phyloP scores from a whole-genome alignment of 35 echinoderm and acorn worm species.

The Apostichopus parvimensis region DNA sequence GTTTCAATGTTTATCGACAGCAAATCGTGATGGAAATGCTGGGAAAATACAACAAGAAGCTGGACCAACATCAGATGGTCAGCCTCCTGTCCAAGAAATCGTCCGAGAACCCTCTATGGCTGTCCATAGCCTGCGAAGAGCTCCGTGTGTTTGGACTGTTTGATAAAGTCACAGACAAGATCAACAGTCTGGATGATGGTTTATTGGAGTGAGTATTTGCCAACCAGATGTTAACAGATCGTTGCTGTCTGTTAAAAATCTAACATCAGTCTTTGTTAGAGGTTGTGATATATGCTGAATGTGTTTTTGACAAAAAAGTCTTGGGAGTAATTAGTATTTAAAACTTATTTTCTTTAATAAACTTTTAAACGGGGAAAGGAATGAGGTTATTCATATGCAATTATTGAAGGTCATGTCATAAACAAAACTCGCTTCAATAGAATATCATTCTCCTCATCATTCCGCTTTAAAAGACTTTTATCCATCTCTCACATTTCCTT shows the following conservation, averaged over 20 bases:
- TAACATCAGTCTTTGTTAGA: too few relatives aligned
- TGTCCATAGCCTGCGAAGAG: constrained; percentile 83
- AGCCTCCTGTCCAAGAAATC: constrained; percentile 81
- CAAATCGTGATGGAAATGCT: constrained; percentile 86
- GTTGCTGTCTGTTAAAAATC: too few relatives aligned
- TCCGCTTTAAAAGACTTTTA: too few relatives aligned
- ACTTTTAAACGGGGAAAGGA: too few relatives aligned
- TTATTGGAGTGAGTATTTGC: constrained; percentile 79
- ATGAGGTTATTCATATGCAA: too few relatives aligned
- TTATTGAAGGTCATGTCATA: too few relatives aligned
- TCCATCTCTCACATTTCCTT: background rate
- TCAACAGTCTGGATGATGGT: constrained; percentile 75
- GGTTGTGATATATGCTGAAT: too few relatives aligned
- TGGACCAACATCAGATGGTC: constrained; percentile 78
- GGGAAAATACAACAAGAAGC: constrained; percentile 80
- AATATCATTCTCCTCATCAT: too few relatives aligned
- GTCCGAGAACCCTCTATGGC: constrained; percentile 90
- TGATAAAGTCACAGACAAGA: constrained; percentile 72
- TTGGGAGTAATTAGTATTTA: too few relatives aligned
- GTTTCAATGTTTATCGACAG: constrained; percentile 27
- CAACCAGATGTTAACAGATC: background rate
- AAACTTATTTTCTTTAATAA: too few relatives aligned
- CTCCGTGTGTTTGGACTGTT: constrained; percentile 85
- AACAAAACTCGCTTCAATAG: too few relatives aligned
- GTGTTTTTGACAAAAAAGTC: too few relatives aligned